Conservation (phyloP, 2,113 vertebrate genomes). For the Antigone vipio region DNA sequence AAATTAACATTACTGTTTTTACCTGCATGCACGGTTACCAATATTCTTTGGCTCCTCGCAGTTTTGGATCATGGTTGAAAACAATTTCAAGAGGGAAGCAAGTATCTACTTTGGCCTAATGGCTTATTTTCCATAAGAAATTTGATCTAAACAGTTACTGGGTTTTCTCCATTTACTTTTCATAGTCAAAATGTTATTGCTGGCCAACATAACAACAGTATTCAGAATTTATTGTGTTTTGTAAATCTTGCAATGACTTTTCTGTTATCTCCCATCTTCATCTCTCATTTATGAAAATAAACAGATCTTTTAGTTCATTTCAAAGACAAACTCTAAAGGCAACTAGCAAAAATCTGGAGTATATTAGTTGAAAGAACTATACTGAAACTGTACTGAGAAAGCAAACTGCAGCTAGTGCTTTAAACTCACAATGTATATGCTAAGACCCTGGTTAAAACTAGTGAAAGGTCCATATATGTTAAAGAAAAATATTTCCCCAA, state of each 20-base stretch:
- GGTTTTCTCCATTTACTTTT: constrained; percentile 1
- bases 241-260: neutral
- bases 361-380: neutral
- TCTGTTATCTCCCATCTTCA: neutral
- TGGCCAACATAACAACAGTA: neutral
- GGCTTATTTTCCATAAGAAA: neutral
- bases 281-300: constrained; percentile 8
- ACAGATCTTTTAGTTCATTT: neutral
- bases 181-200: neutral
- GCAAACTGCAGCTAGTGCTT: neutral
- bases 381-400: neutral
- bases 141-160: neutral
- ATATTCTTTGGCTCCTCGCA: neutral
- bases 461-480: neutral
- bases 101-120: constrained; percentile 6
- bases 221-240: neutral
- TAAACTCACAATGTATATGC: neutral
- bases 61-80: neutral
- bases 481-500: neutral
- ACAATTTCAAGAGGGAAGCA: neutral
- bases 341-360: neutral
- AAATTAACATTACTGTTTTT: neutral
- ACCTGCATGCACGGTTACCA: neutral
- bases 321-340: neutral
- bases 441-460: neutral